Evolutionary conservation across 2,888 invertebrate species (phyloP).

Genomic region (Apamea anceps): DNA sequence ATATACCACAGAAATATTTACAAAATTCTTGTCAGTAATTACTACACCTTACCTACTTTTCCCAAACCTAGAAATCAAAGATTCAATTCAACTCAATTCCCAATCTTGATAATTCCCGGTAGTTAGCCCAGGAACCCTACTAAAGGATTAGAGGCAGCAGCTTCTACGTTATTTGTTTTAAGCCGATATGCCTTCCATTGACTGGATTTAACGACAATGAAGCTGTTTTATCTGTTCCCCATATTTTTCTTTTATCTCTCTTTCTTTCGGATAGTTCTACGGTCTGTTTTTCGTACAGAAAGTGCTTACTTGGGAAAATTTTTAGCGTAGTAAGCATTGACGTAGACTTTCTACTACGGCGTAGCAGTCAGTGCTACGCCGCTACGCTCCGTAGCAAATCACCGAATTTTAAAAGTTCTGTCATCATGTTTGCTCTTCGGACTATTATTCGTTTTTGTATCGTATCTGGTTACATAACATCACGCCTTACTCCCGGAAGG

Average conservation of each 20-base stretch:
- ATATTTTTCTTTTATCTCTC: conserved; percentile 26
- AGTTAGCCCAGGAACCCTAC: conserved; percentile 22
- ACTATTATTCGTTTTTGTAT: neutral
- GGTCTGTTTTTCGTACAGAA: neutral
- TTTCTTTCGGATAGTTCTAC: conserved; percentile 6
- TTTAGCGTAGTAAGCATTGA: neutral
- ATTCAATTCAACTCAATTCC: conserved; percentile 17
- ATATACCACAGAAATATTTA: neutral
- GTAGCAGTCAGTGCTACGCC: neutral
- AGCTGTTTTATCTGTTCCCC: conserved; percentile 38
- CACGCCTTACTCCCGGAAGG: neutral
- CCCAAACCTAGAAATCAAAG: neutral
- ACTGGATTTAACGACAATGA: conserved; percentile 33
- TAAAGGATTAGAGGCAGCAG: conserved; percentile 42
- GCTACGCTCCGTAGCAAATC: conserved; percentile 11
- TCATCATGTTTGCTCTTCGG: neutral
- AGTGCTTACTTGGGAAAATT: neutral
- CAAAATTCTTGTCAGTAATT: neutral
- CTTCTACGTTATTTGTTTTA: conserved; percentile 54
- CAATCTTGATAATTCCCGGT: conserved; percentile 34
- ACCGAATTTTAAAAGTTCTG: neutral
- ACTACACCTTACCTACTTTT: no score
- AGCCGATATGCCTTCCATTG: conserved; percentile 37
- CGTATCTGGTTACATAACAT: neutral
- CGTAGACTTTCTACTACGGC: neutral